These are phyloP conservation scores for Pyrgus malvae DNA, from an alignment of 2,888 invertebrate species.

Conservation along the genomic window DNA sequence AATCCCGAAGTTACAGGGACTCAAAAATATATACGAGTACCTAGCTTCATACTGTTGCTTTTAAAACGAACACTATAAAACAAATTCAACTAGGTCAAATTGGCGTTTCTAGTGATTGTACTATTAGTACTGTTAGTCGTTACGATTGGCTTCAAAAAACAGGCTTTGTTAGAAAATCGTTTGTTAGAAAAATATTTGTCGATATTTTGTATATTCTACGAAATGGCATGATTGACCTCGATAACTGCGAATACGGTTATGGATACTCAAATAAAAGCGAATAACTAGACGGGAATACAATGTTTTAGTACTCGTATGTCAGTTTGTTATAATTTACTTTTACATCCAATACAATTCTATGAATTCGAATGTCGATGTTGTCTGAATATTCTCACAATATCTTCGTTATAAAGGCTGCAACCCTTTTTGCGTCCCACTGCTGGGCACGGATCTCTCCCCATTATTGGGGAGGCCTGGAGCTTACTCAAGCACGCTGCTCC, in stretches of 20 bases:
- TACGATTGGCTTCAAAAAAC: neutral
- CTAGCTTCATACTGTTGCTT: too few relatives aligned
- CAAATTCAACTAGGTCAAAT: neutral
- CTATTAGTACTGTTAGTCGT: neutral
- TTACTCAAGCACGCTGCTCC: too few relatives aligned
- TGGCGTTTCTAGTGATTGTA: neutral
- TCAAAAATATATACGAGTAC: too few relatives aligned
- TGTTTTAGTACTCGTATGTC: neutral
- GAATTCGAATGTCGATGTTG: too few relatives aligned
- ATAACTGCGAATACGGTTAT: neutral
- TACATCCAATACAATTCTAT: neutral
- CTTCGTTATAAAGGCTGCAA: too few relatives aligned
- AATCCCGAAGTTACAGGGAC: too few relatives aligned
- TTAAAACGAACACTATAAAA: too few relatives aligned
- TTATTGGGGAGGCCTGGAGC: too few relatives aligned
- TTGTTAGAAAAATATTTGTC: neutral
- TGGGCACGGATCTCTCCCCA: too few relatives aligned
- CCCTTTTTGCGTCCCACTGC: too few relatives aligned
- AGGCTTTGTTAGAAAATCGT: neutral
- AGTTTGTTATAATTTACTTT: too few relatives aligned
- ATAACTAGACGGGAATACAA: neutral
- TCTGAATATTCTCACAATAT: too few relatives aligned
- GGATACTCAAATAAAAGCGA: neutral
- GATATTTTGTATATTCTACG: neutral
- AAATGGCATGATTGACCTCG: neutral